Base-by-base conservation (phyloP, 35 echinoderm and acorn worm species). In the Ophioderma brevispina region DNA sequence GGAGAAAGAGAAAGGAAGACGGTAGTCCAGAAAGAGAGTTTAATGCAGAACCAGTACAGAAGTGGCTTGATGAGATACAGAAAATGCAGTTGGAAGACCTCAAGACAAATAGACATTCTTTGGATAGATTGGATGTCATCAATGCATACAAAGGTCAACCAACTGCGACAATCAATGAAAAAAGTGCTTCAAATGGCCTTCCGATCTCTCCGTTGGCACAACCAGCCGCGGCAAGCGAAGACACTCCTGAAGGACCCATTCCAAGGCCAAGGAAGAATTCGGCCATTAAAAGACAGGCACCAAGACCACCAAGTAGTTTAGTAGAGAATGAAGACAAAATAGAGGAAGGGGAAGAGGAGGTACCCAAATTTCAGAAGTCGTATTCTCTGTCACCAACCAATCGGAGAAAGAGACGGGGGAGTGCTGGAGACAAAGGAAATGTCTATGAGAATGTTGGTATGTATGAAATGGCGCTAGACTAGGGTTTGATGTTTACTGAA, bases 21-120 rank as follows among this genome's bases (percentile, higher is more conserved):
- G 94, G 94, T 1, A 96, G 94, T 43, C 94, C 94, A 11, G 94
- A 96, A 55, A 96, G 94, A 56, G 94, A 92, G 19, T 96, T 93
- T 37, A 89, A 96, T 49, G 50, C 94, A 38, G 91, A 92, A 31
- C 81, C 79, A n/a, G 94, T 96, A 3, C 82, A 92, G 38, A 88
- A 90, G 64, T 96, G 94, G 94, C 63, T 96, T 56, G 84, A 86
- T 46, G 42, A 77, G 32, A 39, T 83, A 30, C 83, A 85, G 52
- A 52, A 64, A 35, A 37, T 63, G 50, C 52, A 59, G 25, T 34
- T 85, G 50, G 83, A 85, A 70, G 83, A 85, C 17, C 4, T 46
- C 41, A 59, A 85, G 21, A 33, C 23, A 10, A 91, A 92, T 52
- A 76, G 94, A 39, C 39, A 87, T 49, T 96, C 94, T n/a, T 84